A percentile compares a stretch with the other conserved stretches of the same genome.
These are phyloP conservation scores for Acrocephalus arundinaceus DNA, from an alignment of 2,113 vertebrate genomes.

Conservation along the genomic window DNA sequence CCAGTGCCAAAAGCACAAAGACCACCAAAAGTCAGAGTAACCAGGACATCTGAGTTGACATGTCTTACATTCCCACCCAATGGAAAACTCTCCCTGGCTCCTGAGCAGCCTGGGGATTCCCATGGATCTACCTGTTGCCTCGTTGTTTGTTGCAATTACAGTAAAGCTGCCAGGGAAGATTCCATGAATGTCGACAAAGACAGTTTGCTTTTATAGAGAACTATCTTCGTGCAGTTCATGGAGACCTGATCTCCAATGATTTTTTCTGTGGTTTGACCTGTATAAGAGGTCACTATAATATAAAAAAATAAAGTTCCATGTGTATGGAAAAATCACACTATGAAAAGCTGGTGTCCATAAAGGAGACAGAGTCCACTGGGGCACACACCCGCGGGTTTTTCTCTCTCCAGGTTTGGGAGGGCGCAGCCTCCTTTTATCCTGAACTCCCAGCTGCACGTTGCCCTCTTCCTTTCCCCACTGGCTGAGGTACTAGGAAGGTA, in stretches of 20 bases:
- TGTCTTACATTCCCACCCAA: not conserved
- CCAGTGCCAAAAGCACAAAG: not conserved
- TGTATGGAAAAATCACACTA: fast-evolving
- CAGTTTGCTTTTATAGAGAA: not conserved
- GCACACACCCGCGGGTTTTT: fast-evolving
- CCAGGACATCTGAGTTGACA: not conserved
- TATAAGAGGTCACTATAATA: not conserved
- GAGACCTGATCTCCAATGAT: not conserved
- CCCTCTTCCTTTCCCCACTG: not conserved
- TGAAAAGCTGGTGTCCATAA: not conserved
- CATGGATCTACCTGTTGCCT: not conserved
- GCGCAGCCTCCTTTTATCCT: fast-evolving
- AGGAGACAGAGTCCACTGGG: not conserved
- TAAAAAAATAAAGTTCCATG: not conserved
- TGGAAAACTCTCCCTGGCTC: not conserved
- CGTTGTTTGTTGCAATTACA: not conserved
- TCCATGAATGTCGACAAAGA: not conserved
- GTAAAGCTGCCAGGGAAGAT: not conserved
- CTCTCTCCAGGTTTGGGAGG: fast-evolving
- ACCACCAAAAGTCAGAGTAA: not conserved
- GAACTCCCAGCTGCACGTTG: fast-evolving
- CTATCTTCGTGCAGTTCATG: not conserved
- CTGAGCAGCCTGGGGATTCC: not conserved
- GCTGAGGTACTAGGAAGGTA: not conserved
- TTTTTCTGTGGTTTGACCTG: not conserved